phyloP scores from a whole-genome alignment of 2,888 invertebrate species.

The Lottia gigantea region DNA sequence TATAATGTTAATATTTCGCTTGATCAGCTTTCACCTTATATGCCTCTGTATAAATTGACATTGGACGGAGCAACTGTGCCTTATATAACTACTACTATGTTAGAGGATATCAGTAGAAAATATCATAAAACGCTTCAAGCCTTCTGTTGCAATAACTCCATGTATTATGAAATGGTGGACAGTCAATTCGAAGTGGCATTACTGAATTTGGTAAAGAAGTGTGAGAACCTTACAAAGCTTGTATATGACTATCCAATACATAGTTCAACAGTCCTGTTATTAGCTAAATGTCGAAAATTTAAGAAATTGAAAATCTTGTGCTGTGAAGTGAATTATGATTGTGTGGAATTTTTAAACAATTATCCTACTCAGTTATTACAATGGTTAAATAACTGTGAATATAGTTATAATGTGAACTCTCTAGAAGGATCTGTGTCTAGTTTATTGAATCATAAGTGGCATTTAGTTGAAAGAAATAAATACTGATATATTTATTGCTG shows the following conservation, averaged over 20 bases:
- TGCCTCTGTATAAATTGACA: not conserved
- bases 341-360: not conserved
- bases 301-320: conserved; percentile 11
- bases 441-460: not conserved
- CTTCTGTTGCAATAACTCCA: not conserved
- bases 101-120: not conserved
- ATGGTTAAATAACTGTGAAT: not conserved
- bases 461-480: too few relatives aligned
- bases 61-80: not conserved
- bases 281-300: conserved; percentile 12
- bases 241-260: conserved; percentile 12
- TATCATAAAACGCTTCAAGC: not conserved
- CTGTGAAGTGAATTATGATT: conserved; percentile 15
- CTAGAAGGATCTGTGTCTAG: not conserved
- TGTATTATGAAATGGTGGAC: not conserved
- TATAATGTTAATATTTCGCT: not conserved
- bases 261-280: conserved; percentile 14
- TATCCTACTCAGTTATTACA: not conserved
- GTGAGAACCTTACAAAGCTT: conserved; percentile 12
- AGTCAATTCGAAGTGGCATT: conserved; percentile 11
- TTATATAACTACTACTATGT: not conserved
- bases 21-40: not conserved
- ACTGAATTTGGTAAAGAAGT: conserved; percentile 12
- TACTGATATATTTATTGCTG: too few relatives aligned
- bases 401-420: not conserved